Percentiles rank a stretch among this genome's conserved stretches.
Conservation (phyloP, 1,140 invertebrate species). For the Adoxophyes honmai region DNA sequence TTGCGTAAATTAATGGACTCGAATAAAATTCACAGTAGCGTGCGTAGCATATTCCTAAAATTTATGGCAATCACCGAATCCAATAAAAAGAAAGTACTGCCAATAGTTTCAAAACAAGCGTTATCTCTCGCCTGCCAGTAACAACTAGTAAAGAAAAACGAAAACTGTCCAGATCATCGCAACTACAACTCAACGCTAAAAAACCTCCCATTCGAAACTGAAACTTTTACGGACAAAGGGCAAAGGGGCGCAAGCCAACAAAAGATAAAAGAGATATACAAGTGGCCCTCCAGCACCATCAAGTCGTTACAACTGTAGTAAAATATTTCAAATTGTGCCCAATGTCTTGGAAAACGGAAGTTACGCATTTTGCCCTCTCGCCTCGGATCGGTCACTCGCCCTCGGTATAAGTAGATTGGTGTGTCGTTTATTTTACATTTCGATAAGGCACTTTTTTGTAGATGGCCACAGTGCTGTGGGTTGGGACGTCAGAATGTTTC, state of each 20-base stretch:
- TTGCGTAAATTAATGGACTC: no score
- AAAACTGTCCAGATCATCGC: neutral
- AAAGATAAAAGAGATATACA: slow-evolving; percentile 76
- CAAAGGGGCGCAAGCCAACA: slow-evolving; percentile 60
- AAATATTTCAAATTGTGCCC: slow-evolving; percentile 75
- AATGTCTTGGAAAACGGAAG: slow-evolving; percentile 73
- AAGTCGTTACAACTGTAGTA: slow-evolving; percentile 73
- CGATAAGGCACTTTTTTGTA: slow-evolving; percentile 4
- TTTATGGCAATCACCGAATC: no score
- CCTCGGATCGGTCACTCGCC: slow-evolving; percentile 29
- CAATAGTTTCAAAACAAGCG: neutral
- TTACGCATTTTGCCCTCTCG: slow-evolving; percentile 52
- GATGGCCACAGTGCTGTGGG: no score
- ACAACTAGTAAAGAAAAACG: slow-evolving; percentile 1
- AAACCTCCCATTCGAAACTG: slow-evolving; percentile 32
- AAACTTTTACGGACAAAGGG: slow-evolving; percentile 52
- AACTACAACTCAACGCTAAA: slow-evolving; percentile 27
- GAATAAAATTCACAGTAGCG: no score
- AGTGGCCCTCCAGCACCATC: slow-evolving; percentile 73
- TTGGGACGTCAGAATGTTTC: no score
- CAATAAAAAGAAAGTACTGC: no score
- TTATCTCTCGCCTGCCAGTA: neutral
- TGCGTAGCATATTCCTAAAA: no score
- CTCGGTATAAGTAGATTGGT: slow-evolving; percentile 10
- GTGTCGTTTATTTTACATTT: slow-evolving; percentile 13